Evolutionary conservation across 2,888 invertebrate genomes (phyloP).

Genomic region (Clostera curtula): DNA sequence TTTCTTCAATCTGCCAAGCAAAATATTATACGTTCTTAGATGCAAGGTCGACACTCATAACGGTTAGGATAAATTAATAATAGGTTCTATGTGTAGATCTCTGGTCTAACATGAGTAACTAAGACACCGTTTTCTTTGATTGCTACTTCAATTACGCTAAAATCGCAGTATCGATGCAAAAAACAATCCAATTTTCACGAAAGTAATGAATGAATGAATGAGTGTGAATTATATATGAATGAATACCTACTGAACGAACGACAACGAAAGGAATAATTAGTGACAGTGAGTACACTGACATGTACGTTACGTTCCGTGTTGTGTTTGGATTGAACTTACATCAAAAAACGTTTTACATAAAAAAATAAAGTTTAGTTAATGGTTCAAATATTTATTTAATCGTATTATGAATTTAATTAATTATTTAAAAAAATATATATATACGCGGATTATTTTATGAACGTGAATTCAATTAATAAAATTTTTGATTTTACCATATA

Average conservation of each 20-base stretch:
- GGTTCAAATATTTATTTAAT: too few relatives aligned
- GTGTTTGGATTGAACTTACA: too few relatives aligned
- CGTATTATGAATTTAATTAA: too few relatives aligned
- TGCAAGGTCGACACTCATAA: conserved; percentile 50
- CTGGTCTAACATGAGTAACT: conserved; percentile 14
- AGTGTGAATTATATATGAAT: conserved; percentile 13
- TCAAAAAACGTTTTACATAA: too few relatives aligned
- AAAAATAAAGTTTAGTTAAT: too few relatives aligned
- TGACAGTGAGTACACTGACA: too few relatives aligned
- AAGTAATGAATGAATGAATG: conserved; percentile 33
- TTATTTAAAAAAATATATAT: too few relatives aligned
- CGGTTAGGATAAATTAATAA: conserved; percentile 19
- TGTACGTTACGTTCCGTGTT: too few relatives aligned
- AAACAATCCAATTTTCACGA: conserved; percentile 55
- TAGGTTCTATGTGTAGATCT: conserved; percentile 18
- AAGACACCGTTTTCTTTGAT: conserved; percentile 24
- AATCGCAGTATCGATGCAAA: conserved; percentile 35
- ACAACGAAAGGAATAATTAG: neutral
- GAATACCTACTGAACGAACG: conserved; percentile 7
- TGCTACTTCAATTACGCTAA: conserved; percentile 22
- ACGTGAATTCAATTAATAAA: too few relatives aligned
- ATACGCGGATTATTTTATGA: too few relatives aligned
- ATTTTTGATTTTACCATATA: too few relatives aligned
- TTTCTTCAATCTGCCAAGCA: conserved; percentile 41
- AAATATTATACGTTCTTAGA: conserved; percentile 44